Evolutionary conservation across 2,113 vertebrate genomes (phyloP).

Genomic region (Pungitius pungitius): DNA sequence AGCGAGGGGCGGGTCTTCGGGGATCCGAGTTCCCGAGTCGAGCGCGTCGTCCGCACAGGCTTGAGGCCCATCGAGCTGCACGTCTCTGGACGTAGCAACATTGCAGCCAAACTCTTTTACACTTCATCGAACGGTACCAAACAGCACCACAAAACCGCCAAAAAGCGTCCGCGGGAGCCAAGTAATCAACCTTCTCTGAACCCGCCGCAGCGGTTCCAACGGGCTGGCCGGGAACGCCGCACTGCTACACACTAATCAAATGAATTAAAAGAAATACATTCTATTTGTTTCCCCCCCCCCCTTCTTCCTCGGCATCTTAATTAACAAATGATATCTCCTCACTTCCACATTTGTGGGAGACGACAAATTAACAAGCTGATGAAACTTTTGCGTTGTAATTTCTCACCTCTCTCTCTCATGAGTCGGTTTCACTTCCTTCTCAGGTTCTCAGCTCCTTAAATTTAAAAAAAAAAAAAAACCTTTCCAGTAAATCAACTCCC

Average conservation of each 20-base stretch:
- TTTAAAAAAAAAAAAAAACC: too few species aligned
- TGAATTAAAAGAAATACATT: not conserved
- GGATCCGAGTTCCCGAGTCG: not conserved
- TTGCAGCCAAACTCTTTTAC: not conserved
- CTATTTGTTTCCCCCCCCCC: conserved; percentile 7
- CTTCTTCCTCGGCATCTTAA: conserved; percentile 10
- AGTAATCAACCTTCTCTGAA: not conserved
- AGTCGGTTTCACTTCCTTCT: conserved; percentile 8
- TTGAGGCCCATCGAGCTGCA: not conserved
- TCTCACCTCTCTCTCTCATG: conserved; percentile 17
- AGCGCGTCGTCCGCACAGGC: not conserved
- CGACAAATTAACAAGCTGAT: conserved; percentile 3
- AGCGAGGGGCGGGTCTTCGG: not conserved
- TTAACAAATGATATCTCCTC: not conserved
- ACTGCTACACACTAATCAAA: not conserved
- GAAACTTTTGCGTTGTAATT: conserved; percentile 23
- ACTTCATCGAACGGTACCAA: not conserved
- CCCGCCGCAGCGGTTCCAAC: not conserved
- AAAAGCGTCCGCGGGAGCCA: too few species aligned
- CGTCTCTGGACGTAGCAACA: too few species aligned
- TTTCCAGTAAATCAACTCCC: not conserved
- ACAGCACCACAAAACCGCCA: too few species aligned
- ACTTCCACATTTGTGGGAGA: conserved; percentile 11
- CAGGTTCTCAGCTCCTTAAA: not conserved
- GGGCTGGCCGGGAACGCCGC: not conserved